Base-by-base conservation (phyloP, 1,140 invertebrate genomes). In the Mizuhopecten yessoensis region DNA sequence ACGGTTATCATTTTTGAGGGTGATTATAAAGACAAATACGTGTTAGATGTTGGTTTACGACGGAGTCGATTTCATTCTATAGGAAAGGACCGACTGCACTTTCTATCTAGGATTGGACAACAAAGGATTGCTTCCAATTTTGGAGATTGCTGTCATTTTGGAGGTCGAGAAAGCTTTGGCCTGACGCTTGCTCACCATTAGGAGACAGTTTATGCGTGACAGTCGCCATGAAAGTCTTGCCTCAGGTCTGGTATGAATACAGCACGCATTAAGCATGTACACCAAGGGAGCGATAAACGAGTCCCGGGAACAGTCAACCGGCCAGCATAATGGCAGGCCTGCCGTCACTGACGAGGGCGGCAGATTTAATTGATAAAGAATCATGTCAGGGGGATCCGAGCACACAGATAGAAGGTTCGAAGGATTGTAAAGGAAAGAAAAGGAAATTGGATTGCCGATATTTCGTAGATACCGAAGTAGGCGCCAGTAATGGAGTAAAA, bases 181-280 rank as follows among this genome's bases (percentile, higher is more conserved):
- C 57, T 75, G 57, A 75, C 57, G 57, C 57, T 75, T n/a, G n/a
- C 57, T 75, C 57, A 11, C 11, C 57, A 75, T 75, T 75, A 29
- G 23, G 57, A 75, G n/a, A 75, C 57, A 75, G 57, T 75, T 75
- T 75, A 75, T 75, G 57, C 57, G 57, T 75, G 57, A 75, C 57
- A 75, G 57, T n/a, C n/a, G n/a, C 57, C 57, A 75, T 75, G 57
- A 75, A 75, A 75, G 57, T 75, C n/a, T 75, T 75, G 23, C 57
- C 3, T 75, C 57, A 9, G 23, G 57, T 75, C 57, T 75, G 57
- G 1, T 75, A 75, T 75, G 29, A 1, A 75, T 29, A 75, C 57
- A 75, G 23, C 57, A 29, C 57, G n/a, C 57, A 75, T 75, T 75
- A 29, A 75, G 57, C 17, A 75, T 29, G n/a, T 75, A 13, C 11